phyloP scores from a whole-genome alignment of 2,113 vertebrate genomes.

The Centropus unirufus region DNA sequence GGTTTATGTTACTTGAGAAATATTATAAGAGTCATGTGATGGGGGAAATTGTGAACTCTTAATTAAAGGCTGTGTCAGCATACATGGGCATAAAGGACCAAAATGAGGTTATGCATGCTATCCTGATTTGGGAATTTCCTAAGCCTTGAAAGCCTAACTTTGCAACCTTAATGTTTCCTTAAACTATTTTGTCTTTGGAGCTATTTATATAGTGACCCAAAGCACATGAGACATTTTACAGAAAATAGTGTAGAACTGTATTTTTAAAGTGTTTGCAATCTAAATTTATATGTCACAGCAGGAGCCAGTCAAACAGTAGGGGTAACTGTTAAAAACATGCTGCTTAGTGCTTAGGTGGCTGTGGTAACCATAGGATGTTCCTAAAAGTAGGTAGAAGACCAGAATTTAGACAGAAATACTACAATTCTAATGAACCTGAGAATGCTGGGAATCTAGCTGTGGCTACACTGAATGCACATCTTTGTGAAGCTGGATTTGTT shows the following conservation, averaged over 20 bases:
- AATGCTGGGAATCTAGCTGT: neutral
- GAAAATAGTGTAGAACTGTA: neutral
- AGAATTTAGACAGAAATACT: neutral
- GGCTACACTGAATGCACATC: neutral
- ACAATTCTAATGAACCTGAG: neutral
- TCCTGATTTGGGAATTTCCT: neutral
- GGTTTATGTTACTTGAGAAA: neutral
- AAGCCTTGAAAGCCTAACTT: neutral
- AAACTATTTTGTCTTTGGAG: neutral
- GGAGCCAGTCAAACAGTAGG: slow-evolving; percentile 48
- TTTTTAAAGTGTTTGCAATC: neutral
- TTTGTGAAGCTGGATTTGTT: neutral
- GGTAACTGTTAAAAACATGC: slow-evolving; percentile 34
- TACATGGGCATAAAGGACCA: neutral
- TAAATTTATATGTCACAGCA: slow-evolving; percentile 24
- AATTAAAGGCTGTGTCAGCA: neutral
- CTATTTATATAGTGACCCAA: slow-evolving; percentile 13
- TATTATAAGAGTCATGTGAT: neutral
- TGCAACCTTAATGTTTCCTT: neutral
- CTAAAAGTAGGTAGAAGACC: neutral
- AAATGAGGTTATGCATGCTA: neutral
- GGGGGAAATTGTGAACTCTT: neutral
- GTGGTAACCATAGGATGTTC: slow-evolving; percentile 36
- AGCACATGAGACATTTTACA: neutral
- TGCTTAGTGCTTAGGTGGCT: slow-evolving; percentile 39